Evolutionary conservation across 2,797 vertebrate genomes (phyloP).

Genomic region (Spea hammondii): DNA sequence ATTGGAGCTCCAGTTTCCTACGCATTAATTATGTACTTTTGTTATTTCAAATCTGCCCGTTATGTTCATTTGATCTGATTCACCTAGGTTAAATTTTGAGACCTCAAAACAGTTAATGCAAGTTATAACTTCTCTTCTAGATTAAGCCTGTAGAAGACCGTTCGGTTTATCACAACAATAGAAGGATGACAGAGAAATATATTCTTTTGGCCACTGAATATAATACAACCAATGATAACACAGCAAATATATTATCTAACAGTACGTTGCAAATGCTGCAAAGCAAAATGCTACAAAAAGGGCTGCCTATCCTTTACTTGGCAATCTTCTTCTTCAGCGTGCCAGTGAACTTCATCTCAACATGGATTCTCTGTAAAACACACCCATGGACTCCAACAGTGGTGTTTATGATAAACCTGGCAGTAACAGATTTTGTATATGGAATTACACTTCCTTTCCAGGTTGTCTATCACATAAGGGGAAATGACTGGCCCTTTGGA

Average conservation of each 20-base stretch:
- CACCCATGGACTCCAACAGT: conserved; percentile 40
- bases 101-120: no score
- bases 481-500: conserved; percentile 44
- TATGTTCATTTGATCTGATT: no score
- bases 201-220: no score
- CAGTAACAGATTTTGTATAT: conserved; percentile 32
- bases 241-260: neutral
- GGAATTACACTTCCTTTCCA: conserved; percentile 51
- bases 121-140: no score
- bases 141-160: no score
- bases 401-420: conserved; percentile 50
- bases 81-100: no score
- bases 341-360: conserved; percentile 49
- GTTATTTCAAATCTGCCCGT: no score
- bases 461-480: conserved; percentile 33
- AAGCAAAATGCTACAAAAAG: neutral
- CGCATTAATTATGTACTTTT: no score
- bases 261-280: conserved; percentile 38
- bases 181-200: no score
- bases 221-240: neutral
- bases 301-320: conserved; percentile 47
- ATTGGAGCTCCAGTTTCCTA: no score
- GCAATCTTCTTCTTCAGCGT: conserved; percentile 53
- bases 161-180: no score
- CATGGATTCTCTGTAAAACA: conserved; percentile 45